These are phyloP conservation scores for Verasper variegatus DNA, from an alignment of 2,113 vertebrate species.

Conservation along the genomic window DNA sequence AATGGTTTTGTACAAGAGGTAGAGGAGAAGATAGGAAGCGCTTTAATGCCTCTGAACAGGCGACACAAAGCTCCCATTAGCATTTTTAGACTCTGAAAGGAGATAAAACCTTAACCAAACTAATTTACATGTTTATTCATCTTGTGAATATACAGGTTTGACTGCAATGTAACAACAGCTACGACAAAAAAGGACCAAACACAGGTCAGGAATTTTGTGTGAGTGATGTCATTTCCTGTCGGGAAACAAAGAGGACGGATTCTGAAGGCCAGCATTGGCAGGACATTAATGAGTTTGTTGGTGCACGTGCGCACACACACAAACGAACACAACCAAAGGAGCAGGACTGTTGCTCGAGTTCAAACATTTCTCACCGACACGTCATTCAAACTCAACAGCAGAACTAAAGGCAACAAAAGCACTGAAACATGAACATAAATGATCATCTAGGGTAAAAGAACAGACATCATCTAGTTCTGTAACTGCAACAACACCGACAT, in stretches of 20 bases:
- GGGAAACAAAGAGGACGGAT: constrained; percentile 44
- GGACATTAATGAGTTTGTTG: constrained; percentile 8
- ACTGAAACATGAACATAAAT: not conserved
- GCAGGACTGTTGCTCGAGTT: constrained; percentile 4
- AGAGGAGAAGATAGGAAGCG: constrained; percentile 18
- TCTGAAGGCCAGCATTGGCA: constrained; percentile 12
- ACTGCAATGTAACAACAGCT: not conserved
- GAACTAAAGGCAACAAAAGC: not conserved
- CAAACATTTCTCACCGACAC: constrained; percentile 11
- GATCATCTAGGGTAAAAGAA: not conserved
- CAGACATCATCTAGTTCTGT: not conserved
- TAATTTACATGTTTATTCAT: not conserved
- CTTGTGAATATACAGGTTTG: not conserved
- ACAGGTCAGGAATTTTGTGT: constrained; percentile 14
- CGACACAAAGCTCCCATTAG: not conserved
- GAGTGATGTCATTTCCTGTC: constrained; percentile 47
- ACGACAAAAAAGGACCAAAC: not conserved
- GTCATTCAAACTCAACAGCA: constrained; percentile 8
- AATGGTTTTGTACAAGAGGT: constrained; percentile 9
- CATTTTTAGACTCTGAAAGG: constrained; percentile 15
- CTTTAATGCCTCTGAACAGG: constrained; percentile 19
- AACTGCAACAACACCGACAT: constrained; percentile 18
- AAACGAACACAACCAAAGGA: constrained; percentile 20
- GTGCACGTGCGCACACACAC: constrained; percentile 7
- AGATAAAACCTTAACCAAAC: not conserved